Conservation (phyloP, 92 coral and sea anemone species). For the Umimayanthus kanabou region DNA sequence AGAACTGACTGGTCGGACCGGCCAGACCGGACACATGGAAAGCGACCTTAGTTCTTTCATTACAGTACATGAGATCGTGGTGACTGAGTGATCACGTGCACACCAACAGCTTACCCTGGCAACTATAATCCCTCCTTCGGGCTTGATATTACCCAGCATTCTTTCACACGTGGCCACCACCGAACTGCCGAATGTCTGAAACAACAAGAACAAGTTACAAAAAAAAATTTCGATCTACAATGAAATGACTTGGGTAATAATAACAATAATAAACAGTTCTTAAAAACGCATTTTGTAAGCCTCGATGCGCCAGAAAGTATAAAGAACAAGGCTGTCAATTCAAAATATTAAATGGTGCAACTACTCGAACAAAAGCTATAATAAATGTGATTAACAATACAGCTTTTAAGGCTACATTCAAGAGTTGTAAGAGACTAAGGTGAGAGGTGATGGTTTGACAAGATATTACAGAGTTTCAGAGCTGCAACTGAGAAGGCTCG, state of each 20-base stretch:
- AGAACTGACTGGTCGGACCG: too few species aligned
- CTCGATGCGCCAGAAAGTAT: background rate
- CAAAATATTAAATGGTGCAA: background rate
- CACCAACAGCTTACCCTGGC: slow-evolving; percentile 65
- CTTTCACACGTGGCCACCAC: slow-evolving; percentile 69
- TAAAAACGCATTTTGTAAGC: background rate
- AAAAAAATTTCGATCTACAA: background rate
- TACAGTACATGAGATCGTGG: background rate
- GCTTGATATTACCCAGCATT: slow-evolving; percentile 83
- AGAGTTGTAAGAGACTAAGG: too few species aligned
- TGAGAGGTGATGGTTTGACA: too few species aligned
- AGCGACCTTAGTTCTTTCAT: too few species aligned
- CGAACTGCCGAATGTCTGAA: slow-evolving; percentile 71
- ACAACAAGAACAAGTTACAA: background rate
- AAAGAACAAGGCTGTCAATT: background rate
- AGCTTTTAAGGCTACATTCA: too few species aligned
- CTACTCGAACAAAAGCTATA: too few species aligned
- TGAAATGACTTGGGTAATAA: background rate
- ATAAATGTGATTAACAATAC: too few species aligned
- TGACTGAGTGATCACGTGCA: too few species aligned
- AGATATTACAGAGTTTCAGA: too few species aligned
- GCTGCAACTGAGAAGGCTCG: too few species aligned
- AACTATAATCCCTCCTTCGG: slow-evolving; percentile 86
- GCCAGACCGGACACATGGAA: too few species aligned
- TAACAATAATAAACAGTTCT: background rate